A percentile compares a stretch with the other conserved stretches of the same genome.
These are phyloP conservation scores for Philhelius pedissequus DNA, from an alignment of 2,888 invertebrate genomes.

Conservation along the genomic window DNA sequence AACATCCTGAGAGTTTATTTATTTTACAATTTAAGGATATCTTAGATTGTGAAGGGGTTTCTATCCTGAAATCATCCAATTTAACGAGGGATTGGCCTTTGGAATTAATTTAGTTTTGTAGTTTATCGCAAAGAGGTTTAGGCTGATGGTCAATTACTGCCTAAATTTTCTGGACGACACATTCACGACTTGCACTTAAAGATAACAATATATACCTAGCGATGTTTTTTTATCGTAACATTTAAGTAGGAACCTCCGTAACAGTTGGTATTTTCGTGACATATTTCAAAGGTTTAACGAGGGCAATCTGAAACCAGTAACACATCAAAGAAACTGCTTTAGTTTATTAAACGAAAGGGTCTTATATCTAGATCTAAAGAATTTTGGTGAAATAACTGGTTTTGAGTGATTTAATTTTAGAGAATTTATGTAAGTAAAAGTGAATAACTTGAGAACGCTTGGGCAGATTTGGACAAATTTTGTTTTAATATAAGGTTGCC, in stretches of 20 bases:
- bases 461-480: too few species aligned
- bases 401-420: background rate
- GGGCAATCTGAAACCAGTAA: background rate
- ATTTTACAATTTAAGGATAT: background rate
- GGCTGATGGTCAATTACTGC: background rate
- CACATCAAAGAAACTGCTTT: background rate
- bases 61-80: background rate
- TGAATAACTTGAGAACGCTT: too few species aligned
- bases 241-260: background rate
- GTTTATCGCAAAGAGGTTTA: constrained; percentile 16
- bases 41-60: constrained; percentile 1
- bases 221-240: background rate
- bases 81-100: constrained; percentile 1
- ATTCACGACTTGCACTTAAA: background rate
- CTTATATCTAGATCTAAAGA: background rate
- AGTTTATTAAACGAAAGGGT: background rate
- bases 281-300: background rate
- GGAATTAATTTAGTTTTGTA: constrained; percentile 38
- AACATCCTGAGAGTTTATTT: background rate
- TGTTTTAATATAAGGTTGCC: too few species aligned
- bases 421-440: too few species aligned
- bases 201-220: background rate
- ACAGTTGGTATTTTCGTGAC: background rate
- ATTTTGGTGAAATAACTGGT: background rate
- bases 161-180: background rate